Percentiles rank a stretch among this genome's conserved stretches.
These are phyloP conservation scores for Lacerta agilis DNA, from an alignment of 2,797 vertebrate species.

Conservation along the genomic window DNA sequence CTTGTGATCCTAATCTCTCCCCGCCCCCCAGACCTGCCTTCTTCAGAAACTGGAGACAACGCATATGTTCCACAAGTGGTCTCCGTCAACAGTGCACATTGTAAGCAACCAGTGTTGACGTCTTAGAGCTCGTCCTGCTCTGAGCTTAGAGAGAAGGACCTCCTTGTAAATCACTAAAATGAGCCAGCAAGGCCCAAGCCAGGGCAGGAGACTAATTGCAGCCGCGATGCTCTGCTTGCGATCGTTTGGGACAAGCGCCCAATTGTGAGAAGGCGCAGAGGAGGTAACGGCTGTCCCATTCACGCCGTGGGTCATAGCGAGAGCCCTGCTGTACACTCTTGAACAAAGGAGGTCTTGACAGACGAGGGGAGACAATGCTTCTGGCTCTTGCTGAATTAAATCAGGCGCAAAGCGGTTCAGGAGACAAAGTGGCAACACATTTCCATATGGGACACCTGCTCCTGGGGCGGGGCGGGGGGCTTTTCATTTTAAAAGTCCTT, in stretches of 20 bases:
- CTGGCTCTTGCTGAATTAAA: neutral
- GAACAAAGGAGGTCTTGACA: neutral
- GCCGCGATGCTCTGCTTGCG: neutral
- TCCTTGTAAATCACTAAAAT: rapidly evolving
- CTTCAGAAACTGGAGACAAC: slow-evolving; percentile 49
- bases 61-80: slow-evolving; percentile 42
- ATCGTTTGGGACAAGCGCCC: neutral
- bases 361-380: neutral
- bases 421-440: neutral
- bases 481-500: neutral
- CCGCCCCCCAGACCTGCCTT: slow-evolving; percentile 23
- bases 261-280: rapidly evolving
- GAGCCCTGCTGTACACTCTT: neutral
- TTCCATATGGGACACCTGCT: slow-evolving; percentile 8
- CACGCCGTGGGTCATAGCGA: neutral
- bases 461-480: neutral
- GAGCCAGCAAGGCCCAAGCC: neutral
- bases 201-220: neutral
- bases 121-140: rapidly evolving
- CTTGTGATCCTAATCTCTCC: slow-evolving; percentile 36
- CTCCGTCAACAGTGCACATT: rapidly evolving
- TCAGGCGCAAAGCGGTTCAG: neutral
- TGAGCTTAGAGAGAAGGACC: neutral
- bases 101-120: neutral
- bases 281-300: neutral